phyloP scores from a whole-genome alignment of 2,113 vertebrate species.

The Nothocercus julius region DNA sequence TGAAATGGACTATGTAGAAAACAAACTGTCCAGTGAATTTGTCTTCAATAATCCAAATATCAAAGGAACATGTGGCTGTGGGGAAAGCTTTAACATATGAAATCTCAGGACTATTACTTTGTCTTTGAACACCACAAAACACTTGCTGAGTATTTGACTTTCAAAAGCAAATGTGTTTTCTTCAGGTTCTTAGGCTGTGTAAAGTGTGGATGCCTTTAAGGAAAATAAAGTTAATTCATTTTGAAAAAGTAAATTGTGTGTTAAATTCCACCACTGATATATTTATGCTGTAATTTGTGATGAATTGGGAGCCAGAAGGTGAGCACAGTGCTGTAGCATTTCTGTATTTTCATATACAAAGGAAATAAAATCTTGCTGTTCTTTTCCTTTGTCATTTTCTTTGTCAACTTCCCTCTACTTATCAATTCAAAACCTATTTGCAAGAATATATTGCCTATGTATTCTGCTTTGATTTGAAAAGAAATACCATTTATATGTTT shows the following conservation, averaged over 20 bases:
- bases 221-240: conserved; percentile 66
- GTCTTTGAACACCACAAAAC: conserved; percentile 21
- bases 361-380: conserved; percentile 10
- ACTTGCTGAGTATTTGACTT: background rate
- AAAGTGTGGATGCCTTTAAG: conserved; percentile 18
- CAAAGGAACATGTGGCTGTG: conserved; percentile 96
- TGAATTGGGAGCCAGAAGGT: background rate
- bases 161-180: conserved; percentile 47
- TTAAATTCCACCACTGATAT: conserved; percentile 23
- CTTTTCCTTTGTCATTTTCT: background rate
- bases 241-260: conserved; percentile 58
- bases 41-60: conserved; percentile 99
- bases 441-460: background rate
- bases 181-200: conserved; percentile 51
- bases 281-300: background rate
- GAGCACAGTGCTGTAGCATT: background rate
- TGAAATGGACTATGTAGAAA: conserved; percentile 98
- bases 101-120: conserved; percentile 40
- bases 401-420: background rate
- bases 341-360: background rate
- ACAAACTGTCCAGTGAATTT: conserved; percentile 94
- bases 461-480: background rate
- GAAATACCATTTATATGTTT: background rate
- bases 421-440: background rate
- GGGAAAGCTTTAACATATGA: conserved; percentile 98